phyloP scores from a whole-genome alignment of 2,797 vertebrate species.

The Poeciliopsis infans region DNA sequence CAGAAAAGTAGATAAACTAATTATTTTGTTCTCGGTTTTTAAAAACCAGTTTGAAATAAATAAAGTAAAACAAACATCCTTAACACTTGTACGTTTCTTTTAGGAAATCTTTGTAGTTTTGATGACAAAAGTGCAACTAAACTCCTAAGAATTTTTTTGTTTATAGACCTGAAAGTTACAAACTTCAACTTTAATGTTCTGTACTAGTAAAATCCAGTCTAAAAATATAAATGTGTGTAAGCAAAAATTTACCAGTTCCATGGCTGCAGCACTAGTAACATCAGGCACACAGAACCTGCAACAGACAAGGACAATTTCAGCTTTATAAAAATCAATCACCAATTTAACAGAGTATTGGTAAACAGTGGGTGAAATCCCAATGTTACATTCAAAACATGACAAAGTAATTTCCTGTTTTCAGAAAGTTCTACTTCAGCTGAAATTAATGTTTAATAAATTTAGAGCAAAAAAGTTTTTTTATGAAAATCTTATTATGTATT shows the following conservation, averaged over 20 bases:
- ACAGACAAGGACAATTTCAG: conserved; percentile 19
- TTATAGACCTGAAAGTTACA: neutral
- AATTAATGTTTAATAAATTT: neutral
- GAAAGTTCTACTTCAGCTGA: neutral
- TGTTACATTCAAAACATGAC: neutral
- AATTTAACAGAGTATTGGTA: neutral
- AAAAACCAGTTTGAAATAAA: too few species aligned
- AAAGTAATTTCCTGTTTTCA: neutral
- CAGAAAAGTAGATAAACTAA: too few species aligned
- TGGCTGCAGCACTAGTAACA: conserved; percentile 5
- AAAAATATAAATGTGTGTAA: neutral
- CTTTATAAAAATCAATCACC: neutral
- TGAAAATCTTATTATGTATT: neutral
- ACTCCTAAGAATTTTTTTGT: neutral
- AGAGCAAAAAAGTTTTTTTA: neutral
- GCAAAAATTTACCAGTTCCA: conserved; percentile 31
- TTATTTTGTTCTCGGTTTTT: too few species aligned
- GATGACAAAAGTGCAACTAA: neutral
- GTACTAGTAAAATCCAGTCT: neutral
- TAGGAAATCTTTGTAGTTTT: neutral
- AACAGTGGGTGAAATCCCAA: neutral
- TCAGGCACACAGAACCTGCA: conserved; percentile 14
- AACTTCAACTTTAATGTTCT: neutral
- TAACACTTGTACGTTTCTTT: neutral
- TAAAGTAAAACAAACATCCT: neutral